Evolutionary conservation across 2,888 invertebrate species (phyloP), one percentile per base, ranked within the genome.

Genomic region (Dynastes hyllus): DNA sequence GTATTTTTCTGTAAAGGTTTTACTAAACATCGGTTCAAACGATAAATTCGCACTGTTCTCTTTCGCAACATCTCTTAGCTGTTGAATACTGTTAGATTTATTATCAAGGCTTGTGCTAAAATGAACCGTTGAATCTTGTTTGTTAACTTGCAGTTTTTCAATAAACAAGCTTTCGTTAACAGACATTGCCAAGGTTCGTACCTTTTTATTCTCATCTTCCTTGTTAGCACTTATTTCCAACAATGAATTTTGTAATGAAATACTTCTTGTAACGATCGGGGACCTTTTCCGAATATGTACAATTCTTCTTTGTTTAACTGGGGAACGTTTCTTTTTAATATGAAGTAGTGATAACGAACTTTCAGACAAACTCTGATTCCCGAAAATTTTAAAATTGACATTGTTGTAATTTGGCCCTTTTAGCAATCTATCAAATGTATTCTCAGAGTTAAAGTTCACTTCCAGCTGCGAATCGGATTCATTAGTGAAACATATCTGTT

Each of bases 81-180:
- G 70, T 13, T 2, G 6, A 27, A 53, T 16, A 70, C 29, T 32
- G 8, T 45, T 22, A 9, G 76, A 76, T 50, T 11, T 66, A 13
- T 76, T 27, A 11, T 29, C 32, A 11, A 29, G n/a, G 37, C 27
- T 53, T 2, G 4, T 6, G 11, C 9, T 29, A 37, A 40, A 66
- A 27, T 55, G 6, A 22, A 37, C 13, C 8, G 67, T 65, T 3
- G 65, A 32, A n/a, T 50, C 22, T 22, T 29, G 51, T 51, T 22
- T 22, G 11, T 29, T n/a, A 50, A 27, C 32, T 76, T 66, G 37
- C 5, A 45, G 58, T 11, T 77, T 77, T 55, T 77, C 77, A 13
- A 77, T 58, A 27, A 22, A 77, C 50, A 77, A 69, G 45, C 55
- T 77, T 58, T 77, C 69, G n/a, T 67, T 9, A 13, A 77, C 77